Conservation (phyloP, 2,113 vertebrate species). For the Equus przewalskii region DNA sequence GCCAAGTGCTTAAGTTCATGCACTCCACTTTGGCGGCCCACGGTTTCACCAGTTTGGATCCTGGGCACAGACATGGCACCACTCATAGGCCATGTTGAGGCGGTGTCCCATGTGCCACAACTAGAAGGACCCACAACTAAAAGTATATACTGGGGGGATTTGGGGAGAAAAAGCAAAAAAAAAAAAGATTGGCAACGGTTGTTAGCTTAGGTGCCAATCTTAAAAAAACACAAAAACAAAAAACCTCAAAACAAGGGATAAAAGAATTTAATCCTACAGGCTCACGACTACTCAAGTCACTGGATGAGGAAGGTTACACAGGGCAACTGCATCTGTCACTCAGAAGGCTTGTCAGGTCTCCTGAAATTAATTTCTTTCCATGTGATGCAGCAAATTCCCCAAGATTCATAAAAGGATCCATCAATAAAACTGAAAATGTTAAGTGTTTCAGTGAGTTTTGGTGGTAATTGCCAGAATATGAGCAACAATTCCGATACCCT, state of each 20-base stretch:
- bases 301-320: background rate
- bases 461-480: slow-evolving; percentile 79
- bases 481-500: slow-evolving; percentile 68
- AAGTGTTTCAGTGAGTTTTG: slow-evolving; percentile 79
- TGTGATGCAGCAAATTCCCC: background rate
- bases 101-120: no score
- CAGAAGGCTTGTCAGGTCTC: background rate
- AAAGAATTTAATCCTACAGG: background rate
- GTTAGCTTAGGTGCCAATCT: no score
- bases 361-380: background rate
- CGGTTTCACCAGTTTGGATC: no score
- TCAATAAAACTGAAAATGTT: slow-evolving; percentile 64
- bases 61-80: no score
- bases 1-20: no score
- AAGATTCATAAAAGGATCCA: slow-evolving; percentile 56
- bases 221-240: no score
- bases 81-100: no score
- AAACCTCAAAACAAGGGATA: background rate
- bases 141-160: no score
- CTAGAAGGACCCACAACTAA: no score
- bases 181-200: no score
- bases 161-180: no score
- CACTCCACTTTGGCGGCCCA: no score
- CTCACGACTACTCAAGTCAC: background rate
- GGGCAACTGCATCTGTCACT: background rate